These are phyloP conservation scores for Callimorpha dominula DNA, from an alignment of 2,888 invertebrate genomes.

Conservation along the genomic window DNA sequence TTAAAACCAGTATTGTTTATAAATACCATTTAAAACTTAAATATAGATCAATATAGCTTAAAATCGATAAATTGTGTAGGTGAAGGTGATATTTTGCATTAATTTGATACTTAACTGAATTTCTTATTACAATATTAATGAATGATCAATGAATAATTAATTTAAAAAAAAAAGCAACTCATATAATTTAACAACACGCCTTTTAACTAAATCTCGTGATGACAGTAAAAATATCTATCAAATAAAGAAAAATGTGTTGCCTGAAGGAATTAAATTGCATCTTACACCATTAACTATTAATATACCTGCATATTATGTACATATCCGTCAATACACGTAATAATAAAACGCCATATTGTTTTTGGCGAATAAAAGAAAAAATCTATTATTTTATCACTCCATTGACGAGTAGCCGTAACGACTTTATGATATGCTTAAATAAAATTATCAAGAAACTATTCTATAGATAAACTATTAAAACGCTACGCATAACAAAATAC, in stretches of 20 bases:
- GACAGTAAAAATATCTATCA: neutral
- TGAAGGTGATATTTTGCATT: neutral
- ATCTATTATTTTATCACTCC: constrained; percentile 76
- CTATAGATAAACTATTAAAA: constrained; percentile 19
- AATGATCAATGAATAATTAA: neutral
- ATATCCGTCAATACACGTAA: constrained; percentile 35
- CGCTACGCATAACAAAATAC: constrained; percentile 28
- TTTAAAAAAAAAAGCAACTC: neutral
- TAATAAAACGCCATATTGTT: constrained; percentile 41
- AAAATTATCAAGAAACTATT: constrained; percentile 38
- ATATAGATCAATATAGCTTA: neutral
- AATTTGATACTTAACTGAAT: neutral
- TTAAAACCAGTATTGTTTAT: constrained; percentile 39
- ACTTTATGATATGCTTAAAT: constrained; percentile 52
- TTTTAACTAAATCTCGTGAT: neutral
- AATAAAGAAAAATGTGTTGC: constrained; percentile 5
- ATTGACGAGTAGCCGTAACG: constrained; percentile 76
- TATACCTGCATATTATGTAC: constrained; percentile 32
- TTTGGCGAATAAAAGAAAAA: constrained; percentile 40
- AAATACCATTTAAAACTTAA: constrained; percentile 1
- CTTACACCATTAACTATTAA: constrained; percentile 25
- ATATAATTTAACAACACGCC: neutral
- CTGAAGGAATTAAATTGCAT: constrained; percentile 19
- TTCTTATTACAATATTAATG: neutral
- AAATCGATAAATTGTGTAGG: neutral